Percentiles rank a stretch among this genome's conserved stretches.
phyloP scores from a whole-genome alignment of 1,140 invertebrate species.

The Galleria mellonella region DNA sequence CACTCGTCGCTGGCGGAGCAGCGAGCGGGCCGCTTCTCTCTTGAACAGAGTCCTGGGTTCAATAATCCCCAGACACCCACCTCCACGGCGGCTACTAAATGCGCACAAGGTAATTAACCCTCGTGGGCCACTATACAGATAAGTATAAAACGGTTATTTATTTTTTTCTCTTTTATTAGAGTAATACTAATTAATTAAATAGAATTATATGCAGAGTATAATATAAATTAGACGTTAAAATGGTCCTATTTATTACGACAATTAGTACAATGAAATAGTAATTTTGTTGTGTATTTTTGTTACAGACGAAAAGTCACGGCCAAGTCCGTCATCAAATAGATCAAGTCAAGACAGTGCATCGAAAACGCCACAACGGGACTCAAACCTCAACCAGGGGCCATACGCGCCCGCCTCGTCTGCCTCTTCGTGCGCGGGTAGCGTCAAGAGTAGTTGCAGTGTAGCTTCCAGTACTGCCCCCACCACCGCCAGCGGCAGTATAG shows the following conservation, averaged over 20 bases:
- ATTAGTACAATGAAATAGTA: too few relatives aligned
- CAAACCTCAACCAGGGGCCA: conserved; percentile 53
- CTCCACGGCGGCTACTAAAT: conserved; percentile 37
- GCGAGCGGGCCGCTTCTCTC: conserved; percentile 60
- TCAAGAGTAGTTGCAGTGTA: conserved; percentile 53
- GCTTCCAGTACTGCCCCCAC: conserved; percentile 29
- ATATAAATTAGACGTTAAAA: too few relatives aligned
- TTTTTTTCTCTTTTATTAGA: too few relatives aligned
- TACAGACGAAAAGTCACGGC: conserved; percentile 68
- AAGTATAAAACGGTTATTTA: too few relatives aligned
- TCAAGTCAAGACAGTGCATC: conserved; percentile 63
- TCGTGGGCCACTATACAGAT: background rate
- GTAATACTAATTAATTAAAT: too few relatives aligned
- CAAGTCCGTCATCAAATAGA: conserved; percentile 65
- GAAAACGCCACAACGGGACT: conserved; percentile 63
- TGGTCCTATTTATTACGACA: too few relatives aligned
- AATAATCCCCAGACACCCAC: conserved; percentile 71
- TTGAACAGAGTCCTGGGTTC: conserved; percentile 71
- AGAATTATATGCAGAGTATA: too few relatives aligned
- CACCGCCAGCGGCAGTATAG: conserved; percentile 18
- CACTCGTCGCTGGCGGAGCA: conserved; percentile 57
- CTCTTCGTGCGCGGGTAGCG: conserved; percentile 25
- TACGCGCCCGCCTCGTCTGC: conserved; percentile 60
- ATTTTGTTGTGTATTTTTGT: background rate
- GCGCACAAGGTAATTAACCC: conserved; percentile 32